Evolutionary conservation across 2,113 vertebrate genomes (phyloP).

Genomic region (Pagrus major): DNA sequence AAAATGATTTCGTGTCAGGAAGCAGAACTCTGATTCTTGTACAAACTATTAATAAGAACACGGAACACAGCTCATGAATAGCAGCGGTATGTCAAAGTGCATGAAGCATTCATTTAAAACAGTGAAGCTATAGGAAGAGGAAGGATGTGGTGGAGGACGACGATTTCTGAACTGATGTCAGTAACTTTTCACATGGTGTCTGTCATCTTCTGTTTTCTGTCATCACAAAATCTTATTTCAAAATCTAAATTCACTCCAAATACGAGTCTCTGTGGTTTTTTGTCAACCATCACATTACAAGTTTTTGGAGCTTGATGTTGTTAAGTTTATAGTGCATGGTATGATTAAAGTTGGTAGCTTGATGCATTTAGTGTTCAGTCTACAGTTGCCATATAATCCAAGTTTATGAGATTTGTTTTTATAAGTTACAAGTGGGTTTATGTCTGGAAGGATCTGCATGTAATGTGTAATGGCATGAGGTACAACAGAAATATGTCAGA

Average conservation of each 20-base stretch:
- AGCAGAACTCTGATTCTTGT: neutral
- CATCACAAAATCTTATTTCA: neutral
- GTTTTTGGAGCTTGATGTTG: too few species aligned
- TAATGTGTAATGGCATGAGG: neutral
- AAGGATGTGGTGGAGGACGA: slow-evolving; percentile 44
- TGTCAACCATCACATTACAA: neutral
- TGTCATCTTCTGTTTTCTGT: neutral
- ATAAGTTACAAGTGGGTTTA: neutral
- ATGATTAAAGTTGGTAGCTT: too few species aligned
- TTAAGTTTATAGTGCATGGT: too few species aligned
- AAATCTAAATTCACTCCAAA: neutral
- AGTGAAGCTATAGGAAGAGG: slow-evolving; percentile 9
- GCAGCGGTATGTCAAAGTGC: neutral
- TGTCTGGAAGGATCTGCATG: neutral
- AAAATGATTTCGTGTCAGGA: neutral
- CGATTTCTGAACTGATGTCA: neutral
- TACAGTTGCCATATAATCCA: too few species aligned
- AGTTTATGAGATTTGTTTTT: neutral
- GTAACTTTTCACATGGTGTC: neutral
- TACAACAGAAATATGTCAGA: neutral
- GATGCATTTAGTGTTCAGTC: too few species aligned
- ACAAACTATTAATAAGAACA: neutral
- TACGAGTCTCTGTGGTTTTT: neutral
- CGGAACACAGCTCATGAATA: neutral
- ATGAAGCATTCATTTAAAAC: neutral